Conservation (phyloP, 2,888 invertebrate genomes). For the Brachyopa scutellaris region DNA sequence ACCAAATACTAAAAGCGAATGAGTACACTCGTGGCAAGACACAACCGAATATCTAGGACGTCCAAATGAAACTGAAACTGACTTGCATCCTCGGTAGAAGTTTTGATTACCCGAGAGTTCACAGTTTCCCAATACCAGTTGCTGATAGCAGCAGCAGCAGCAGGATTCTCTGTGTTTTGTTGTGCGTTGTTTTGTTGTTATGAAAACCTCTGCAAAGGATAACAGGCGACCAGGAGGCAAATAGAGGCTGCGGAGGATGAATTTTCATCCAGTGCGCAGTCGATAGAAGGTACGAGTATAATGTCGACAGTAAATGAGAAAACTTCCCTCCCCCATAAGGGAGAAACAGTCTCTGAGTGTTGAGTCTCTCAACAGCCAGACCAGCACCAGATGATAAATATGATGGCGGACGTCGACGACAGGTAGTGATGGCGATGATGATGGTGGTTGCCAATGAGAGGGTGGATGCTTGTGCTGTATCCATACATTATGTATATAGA, state of each 20-base stretch:
- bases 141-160: no score
- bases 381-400: slow-evolving; percentile 35
- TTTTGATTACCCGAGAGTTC: slow-evolving; percentile 34
- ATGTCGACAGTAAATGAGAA: slow-evolving; percentile 57
- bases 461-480: slow-evolving; percentile 20
- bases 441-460: slow-evolving; percentile 15
- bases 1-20: not conserved
- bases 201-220: slow-evolving; percentile 50
- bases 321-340: slow-evolving; percentile 15
- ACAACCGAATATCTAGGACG: slow-evolving; percentile 65
- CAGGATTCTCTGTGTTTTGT: slow-evolving; percentile 19
- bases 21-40: not conserved
- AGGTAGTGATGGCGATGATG: slow-evolving; percentile 11
- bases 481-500: slow-evolving; percentile 43
- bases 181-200: slow-evolving; percentile 52
- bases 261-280: slow-evolving; percentile 59
- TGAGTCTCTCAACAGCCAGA: slow-evolving; percentile 46
- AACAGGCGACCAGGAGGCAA: slow-evolving; percentile 57
- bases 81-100: slow-evolving; percentile 58
- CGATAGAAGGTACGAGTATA: no score
- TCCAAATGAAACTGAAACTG: slow-evolving; percentile 70
- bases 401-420: slow-evolving; percentile 18
- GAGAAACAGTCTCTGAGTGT: slow-evolving; percentile 29
- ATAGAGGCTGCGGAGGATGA: slow-evolving; percentile 22
- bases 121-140: slow-evolving; percentile 45